These are phyloP conservation scores for Coturnix japonica DNA, from an alignment of 2,113 vertebrate species.

Conservation along the genomic window DNA sequence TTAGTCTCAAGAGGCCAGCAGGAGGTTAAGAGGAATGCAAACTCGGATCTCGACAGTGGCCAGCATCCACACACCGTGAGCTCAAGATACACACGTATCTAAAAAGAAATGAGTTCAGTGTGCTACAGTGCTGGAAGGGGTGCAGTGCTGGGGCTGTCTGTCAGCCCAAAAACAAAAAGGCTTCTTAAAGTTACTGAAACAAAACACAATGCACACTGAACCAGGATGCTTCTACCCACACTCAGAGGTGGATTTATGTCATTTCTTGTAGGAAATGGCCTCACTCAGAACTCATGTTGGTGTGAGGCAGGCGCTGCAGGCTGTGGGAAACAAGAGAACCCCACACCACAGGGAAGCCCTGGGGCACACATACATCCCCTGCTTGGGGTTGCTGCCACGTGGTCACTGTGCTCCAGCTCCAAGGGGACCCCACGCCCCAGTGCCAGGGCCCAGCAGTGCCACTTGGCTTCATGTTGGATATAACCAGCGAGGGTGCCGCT, in stretches of 20 bases:
- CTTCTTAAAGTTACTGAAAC: not conserved
- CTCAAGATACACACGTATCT: not conserved
- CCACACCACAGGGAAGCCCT: not conserved
- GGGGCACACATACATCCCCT: not conserved
- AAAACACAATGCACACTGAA: not conserved
- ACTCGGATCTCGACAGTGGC: not conserved
- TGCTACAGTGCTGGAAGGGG: not conserved
- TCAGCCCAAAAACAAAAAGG: not conserved
- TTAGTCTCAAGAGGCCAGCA: not conserved
- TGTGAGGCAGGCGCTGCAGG: not conserved
- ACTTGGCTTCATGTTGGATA: not conserved
- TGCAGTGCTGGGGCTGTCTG: not conserved
- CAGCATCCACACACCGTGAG: rapidly evolving
- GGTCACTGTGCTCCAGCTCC: not conserved
- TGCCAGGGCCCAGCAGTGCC: not conserved
- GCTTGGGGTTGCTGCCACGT: rapidly evolving
- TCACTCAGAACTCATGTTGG: not conserved
- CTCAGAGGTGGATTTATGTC: not conserved
- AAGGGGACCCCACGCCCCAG: too few species aligned
- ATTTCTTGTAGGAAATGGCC: not conserved
- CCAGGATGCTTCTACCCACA: not conserved
- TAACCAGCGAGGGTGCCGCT: not conserved
- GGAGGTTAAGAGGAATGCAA: not conserved
- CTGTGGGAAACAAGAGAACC: not conserved
- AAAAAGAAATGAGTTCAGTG: rapidly evolving